phyloP scores from a whole-genome alignment of 2,888 invertebrate species.

The Cephus sareptanus region DNA sequence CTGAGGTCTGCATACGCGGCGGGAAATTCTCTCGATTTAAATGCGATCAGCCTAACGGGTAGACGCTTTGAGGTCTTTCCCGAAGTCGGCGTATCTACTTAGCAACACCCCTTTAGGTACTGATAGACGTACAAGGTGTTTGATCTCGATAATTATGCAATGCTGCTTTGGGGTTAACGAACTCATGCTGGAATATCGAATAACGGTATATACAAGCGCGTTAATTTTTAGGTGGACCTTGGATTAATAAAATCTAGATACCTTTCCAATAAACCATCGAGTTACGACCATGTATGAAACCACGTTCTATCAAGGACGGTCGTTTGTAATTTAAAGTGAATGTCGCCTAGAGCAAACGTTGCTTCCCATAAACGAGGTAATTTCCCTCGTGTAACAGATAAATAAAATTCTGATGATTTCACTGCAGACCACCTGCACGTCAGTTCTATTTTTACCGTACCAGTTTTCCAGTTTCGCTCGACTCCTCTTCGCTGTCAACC shows the following conservation, averaged over 20 bases:
- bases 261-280: background rate
- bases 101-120: background rate
- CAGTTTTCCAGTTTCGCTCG: background rate
- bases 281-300: background rate
- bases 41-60: background rate
- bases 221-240: background rate
- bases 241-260: background rate
- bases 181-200: background rate
- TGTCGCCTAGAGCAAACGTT: background rate
- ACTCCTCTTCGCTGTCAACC: background rate
- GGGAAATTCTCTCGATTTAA: background rate
- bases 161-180: background rate
- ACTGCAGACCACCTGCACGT: background rate
- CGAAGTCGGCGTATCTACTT: background rate
- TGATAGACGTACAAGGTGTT: no score
- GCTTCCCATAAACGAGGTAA: background rate
- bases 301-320: background rate
- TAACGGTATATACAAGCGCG: background rate
- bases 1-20: constrained; percentile 15
- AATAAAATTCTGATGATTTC: background rate
- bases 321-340: background rate
- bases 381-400: background rate
- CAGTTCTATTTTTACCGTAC: background rate
- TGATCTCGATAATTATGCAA: background rate
- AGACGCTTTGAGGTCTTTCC: background rate